phyloP scores from a whole-genome alignment of 2,888 invertebrate species.

The Ormia ochracea region DNA sequence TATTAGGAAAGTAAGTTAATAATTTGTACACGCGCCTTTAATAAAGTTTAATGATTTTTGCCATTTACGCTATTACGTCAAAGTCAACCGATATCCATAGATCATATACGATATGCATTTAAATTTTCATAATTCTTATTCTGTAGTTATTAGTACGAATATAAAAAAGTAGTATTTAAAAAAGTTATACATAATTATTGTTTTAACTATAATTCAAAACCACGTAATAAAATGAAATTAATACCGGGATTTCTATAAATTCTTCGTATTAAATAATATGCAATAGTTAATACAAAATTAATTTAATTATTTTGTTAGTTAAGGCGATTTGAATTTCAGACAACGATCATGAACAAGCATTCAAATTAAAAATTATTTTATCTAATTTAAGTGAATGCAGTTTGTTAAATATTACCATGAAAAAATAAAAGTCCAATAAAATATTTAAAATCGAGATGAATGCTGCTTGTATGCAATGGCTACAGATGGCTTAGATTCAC shows the following conservation, averaged over 20 bases:
- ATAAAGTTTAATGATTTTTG: background rate
- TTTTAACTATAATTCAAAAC: too few relatives aligned
- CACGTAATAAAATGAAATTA: too few relatives aligned
- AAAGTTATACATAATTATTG: too few relatives aligned
- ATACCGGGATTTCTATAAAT: too few relatives aligned
- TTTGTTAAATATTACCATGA: background rate
- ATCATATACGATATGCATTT: background rate
- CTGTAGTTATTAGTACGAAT: background rate
- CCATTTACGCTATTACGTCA: background rate
- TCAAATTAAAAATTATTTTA: background rate
- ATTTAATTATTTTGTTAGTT: too few relatives aligned
- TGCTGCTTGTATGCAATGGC: background rate
- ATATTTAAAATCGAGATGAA: background rate
- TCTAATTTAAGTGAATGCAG: conserved; percentile 7
- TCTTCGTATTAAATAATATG: too few relatives aligned
- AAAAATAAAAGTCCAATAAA: conserved; percentile 15
- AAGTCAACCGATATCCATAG: background rate
- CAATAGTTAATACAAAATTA: too few relatives aligned
- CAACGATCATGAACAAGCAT: background rate
- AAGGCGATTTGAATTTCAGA: too few relatives aligned
- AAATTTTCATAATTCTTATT: background rate
- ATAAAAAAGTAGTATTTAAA: background rate
- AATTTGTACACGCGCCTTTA: background rate
- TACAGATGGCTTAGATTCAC: conserved; percentile 7
- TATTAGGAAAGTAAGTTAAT: conserved; percentile 66